Conservation (phyloP, 2,113 vertebrate species). For the Globicephala melas region DNA sequence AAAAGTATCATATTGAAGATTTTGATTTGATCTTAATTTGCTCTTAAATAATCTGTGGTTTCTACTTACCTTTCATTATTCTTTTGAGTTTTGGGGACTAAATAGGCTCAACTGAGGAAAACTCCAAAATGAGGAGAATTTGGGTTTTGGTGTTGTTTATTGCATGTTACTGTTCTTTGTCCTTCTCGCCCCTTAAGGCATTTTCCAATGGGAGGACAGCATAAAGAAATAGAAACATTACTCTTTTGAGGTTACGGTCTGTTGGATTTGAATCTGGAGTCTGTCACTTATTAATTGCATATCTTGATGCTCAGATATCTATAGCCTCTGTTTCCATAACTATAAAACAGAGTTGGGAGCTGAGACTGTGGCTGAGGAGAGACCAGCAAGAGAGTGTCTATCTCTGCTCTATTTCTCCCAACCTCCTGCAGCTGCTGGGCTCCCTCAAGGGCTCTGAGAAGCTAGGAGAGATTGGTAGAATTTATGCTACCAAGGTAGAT, state of each 20-base stretch:
- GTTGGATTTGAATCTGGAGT: background rate
- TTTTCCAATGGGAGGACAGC: background rate
- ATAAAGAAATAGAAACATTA: background rate
- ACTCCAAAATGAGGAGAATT: background rate
- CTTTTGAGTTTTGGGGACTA: background rate
- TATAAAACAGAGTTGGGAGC: background rate
- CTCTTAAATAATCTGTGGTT: background rate
- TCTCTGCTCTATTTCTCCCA: background rate
- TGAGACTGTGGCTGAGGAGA: background rate
- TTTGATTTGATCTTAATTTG: background rate
- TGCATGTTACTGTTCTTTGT: background rate
- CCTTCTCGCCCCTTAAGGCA: background rate
- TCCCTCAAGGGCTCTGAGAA: background rate
- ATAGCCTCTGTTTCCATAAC: background rate
- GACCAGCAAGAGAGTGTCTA: background rate
- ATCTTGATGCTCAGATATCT: background rate
- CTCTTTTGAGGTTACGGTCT: background rate
- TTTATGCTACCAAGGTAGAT: background rate
- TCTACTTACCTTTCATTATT: background rate
- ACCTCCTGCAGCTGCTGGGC: background rate
- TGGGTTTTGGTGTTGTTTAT: background rate
- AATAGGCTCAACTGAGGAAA: background rate
- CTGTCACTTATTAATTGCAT: background rate
- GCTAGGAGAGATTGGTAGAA: background rate
- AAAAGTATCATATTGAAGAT: background rate